A percentile compares a stretch with the other conserved stretches of the same genome.
Evolutionary conservation across 35 echinoderm and acorn worm genomes (phyloP).

Genomic region (Eucidaris tribuloides): DNA sequence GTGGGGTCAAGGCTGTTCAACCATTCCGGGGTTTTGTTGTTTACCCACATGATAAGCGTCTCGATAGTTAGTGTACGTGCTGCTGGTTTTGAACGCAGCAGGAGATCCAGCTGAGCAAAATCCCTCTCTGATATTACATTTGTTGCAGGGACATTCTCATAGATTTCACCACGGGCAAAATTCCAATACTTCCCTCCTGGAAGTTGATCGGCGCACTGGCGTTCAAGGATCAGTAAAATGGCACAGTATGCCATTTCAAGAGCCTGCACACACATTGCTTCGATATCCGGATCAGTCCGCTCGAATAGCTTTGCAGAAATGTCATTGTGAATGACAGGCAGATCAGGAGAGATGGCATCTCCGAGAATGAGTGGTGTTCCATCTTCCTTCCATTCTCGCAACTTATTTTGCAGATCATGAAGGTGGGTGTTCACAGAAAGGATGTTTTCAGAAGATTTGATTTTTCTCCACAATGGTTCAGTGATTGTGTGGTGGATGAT

Average conservation of each 20-base stretch:
- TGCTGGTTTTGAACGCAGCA: slow-evolving; percentile 62
- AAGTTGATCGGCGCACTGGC: not conserved
- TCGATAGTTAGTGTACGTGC: slow-evolving; percentile 49
- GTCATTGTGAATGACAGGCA: not conserved
- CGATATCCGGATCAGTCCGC: slow-evolving; percentile 1
- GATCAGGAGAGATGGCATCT: not conserved
- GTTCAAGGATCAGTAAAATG: slow-evolving; percentile 28
- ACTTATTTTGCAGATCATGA: not conserved
- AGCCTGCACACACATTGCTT: slow-evolving; percentile 28
- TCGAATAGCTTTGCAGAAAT: not conserved
- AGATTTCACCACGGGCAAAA: too few species aligned
- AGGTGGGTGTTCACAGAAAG: slow-evolving; percentile 36
- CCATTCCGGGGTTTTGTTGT: slow-evolving; percentile 26
- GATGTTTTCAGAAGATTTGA: slow-evolving; percentile 43
- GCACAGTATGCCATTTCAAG: slow-evolving; percentile 39
- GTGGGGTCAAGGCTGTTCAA: not conserved
- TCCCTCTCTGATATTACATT: slow-evolving; percentile 54
- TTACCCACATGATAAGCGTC: slow-evolving; percentile 58
- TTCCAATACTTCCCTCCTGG: not conserved
- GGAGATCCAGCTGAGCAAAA: slow-evolving; percentile 53
- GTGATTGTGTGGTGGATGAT: slow-evolving; percentile 55
- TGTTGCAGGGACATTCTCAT: not conserved
- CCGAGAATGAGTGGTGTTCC: slow-evolving; percentile 23
- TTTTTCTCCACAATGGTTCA: slow-evolving; percentile 46
- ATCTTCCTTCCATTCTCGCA: slow-evolving; percentile 35